Base-by-base conservation (phyloP, 2,888 invertebrate species). In the Sialis fuliginosa region DNA sequence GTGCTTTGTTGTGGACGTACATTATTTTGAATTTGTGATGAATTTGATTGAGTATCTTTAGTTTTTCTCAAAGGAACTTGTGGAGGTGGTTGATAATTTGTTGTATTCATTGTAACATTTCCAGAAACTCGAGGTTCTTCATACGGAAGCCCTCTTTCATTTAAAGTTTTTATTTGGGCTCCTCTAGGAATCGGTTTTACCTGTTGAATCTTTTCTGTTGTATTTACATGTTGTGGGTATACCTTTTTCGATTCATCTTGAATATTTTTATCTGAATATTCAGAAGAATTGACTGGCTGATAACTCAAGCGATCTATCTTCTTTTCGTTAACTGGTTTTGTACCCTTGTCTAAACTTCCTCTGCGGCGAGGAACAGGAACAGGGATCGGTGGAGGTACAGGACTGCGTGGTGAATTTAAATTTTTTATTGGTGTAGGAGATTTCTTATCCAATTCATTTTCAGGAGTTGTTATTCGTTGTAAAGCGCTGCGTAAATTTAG, bases 401-500 rank as follows among this genome's bases (percentile, higher is more conserved):
- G 44, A 3, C 35, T 37, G 5, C 33, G 9, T 1, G 39, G 7
- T 39, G 39, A 39, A 5, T 45, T 35, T 6, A 13, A 9, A 34
- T 33, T 44, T 44, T 35, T 44, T 1, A 13, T 12, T 9, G 44
- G 34, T 6, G 10, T 31, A 8, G 42, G 42, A 9, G 41, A 30
- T 39, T 31, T 22, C 9, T 8, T 9, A 5, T 39, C 39, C n/a
- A 39, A 30, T 33, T 45, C 31, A 10, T 45, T 35, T 31, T 39
- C 39, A 6, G 39, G 39, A 7, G 39, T 42, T 30, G 37, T 35
- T 8, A 47, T 60, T 55, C 73, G 72, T 57, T 75, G 74, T 55
- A 81, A 70, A 7, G 74, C 71, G 42, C 71, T 74, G 22, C 68
- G 63, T 31, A 75, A 55, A 51, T 61, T 69, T 40, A 70, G 67